A percentile compares a stretch with the other conserved stretches of the same genome.
Evolutionary conservation across 2,797 vertebrate species (phyloP).

Genomic region (Erithacus rubecula): DNA sequence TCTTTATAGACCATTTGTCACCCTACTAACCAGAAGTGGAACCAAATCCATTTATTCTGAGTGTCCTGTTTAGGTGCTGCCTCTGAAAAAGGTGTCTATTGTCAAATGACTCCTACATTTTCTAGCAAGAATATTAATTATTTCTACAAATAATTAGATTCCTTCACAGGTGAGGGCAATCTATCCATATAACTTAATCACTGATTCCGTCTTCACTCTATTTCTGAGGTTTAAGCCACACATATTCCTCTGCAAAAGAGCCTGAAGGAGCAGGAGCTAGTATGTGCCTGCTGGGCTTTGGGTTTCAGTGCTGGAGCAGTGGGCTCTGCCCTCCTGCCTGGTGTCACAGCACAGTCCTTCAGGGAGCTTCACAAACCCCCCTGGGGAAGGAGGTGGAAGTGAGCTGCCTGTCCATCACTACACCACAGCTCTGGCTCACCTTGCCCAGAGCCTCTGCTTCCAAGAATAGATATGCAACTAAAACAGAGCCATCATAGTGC

Average conservation of each 20-base stretch:
- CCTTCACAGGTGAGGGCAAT: not conserved
- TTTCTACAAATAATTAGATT: not conserved
- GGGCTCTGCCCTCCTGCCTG: not conserved
- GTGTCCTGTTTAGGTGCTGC: not conserved
- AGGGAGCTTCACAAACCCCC: not conserved
- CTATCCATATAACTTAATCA: not conserved
- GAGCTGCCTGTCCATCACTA: not conserved
- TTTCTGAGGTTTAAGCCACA: not conserved
- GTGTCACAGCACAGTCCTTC: not conserved
- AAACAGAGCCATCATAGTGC: accelerated
- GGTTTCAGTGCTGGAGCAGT: not conserved
- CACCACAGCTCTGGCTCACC: not conserved
- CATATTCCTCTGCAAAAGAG: not conserved
- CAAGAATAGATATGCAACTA: not conserved
- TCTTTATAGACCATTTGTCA: not conserved
- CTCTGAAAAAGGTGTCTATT: not conserved
- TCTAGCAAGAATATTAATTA: not conserved
- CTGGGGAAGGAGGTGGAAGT: not conserved
- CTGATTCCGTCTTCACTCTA: not conserved
- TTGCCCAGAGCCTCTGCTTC: not conserved
- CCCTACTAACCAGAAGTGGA: not conserved
- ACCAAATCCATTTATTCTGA: not conserved
- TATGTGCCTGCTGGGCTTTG: not conserved
- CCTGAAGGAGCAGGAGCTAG: not conserved
- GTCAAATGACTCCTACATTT: not conserved